phyloP scores from a whole-genome alignment of 64 coral and sea anemone species.

The Stichodactyla mertensii region DNA sequence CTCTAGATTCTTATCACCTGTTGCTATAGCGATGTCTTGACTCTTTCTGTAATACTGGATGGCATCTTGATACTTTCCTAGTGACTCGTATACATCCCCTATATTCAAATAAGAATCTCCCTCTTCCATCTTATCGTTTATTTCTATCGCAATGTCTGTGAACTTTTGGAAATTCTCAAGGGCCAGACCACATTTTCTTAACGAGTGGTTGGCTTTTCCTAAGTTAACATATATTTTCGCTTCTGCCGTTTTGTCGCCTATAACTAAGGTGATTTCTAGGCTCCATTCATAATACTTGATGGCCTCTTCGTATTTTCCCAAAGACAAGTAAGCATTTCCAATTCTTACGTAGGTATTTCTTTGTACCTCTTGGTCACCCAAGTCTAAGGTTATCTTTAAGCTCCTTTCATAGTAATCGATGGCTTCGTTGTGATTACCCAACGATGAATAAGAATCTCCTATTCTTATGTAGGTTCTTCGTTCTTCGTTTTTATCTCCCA shows the following conservation, averaged over 20 bases:
- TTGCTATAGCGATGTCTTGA: conserved; percentile 5
- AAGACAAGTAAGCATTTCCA: conserved; percentile 17
- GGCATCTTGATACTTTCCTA: conserved; percentile 6
- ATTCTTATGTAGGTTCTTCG: background rate
- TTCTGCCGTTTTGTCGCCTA: conserved; percentile 26
- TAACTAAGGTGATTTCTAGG: conserved; percentile 18
- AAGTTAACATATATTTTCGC: conserved; percentile 21
- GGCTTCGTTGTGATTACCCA: conserved; percentile 18
- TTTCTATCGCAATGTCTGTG: conserved; percentile 22
- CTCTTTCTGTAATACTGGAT: conserved; percentile 28
- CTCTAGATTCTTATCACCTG: background rate
- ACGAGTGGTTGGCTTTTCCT: background rate
- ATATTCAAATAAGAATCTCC: background rate
- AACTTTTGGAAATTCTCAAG: conserved; percentile 15
- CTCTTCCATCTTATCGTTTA: background rate
- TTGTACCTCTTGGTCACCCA: conserved; percentile 11
- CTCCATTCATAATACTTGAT: conserved; percentile 22
- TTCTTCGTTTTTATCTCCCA: conserved; percentile 24
- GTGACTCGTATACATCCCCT: background rate
- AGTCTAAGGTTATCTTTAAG: conserved; percentile 3
- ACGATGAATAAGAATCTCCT: conserved; percentile 9
- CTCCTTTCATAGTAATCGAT: conserved; percentile 30
- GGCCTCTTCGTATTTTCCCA: conserved; percentile 27
- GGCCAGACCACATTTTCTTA: conserved; percentile 21
- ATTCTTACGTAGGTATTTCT: conserved; percentile 18